Percentiles rank a stretch among this genome's conserved stretches.
Conservation (phyloP, 2,113 vertebrate genomes). For the Python bivittatus region DNA sequence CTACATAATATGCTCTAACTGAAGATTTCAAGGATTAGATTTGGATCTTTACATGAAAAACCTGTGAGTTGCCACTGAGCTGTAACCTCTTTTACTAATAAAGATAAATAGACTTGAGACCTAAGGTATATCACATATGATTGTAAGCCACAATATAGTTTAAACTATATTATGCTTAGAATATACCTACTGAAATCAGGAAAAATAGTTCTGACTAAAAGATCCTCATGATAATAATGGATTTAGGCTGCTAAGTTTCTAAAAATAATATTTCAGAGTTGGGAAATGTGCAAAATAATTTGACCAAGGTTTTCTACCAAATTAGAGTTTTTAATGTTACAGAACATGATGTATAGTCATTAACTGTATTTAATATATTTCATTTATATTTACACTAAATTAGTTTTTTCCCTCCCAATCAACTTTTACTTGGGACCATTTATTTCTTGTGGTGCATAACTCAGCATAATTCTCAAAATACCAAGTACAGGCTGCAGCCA, state of each 20-base stretch:
- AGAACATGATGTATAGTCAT: background rate
- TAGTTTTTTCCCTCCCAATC: background rate
- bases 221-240: background rate
- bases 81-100: background rate
- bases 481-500: background rate
- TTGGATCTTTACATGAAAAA: background rate
- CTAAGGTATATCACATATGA: background rate
- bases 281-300: background rate
- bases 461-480: background rate
- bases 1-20: background rate
- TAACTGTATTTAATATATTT: background rate
- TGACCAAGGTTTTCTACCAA: background rate
- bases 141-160: background rate
- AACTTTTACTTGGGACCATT: background rate
- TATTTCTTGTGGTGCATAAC: background rate
- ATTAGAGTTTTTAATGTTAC: background rate
- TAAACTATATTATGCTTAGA: background rate
- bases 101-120: background rate
- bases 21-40: background rate
- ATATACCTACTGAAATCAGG: background rate
- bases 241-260: background rate
- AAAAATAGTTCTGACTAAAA: background rate
- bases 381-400: background rate
- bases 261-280: background rate
- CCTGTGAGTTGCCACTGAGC: background rate